Conservation (phyloP, 2,113 vertebrate species). For the Suricata suricatta region DNA sequence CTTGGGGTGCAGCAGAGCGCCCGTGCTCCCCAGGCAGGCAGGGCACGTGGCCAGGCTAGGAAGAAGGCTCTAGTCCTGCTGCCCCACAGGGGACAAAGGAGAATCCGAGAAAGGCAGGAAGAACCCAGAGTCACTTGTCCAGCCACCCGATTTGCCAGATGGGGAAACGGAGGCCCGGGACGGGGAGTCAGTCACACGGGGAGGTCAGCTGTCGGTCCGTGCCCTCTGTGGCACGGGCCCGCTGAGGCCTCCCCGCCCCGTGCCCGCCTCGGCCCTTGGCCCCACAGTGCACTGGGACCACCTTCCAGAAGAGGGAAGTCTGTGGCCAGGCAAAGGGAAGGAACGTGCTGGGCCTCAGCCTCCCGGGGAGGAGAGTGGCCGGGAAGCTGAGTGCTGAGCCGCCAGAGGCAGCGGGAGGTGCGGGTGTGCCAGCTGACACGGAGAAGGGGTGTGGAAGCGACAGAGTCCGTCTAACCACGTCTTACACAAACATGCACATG, state of each 20-base stretch:
- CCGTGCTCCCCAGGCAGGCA: not conserved
- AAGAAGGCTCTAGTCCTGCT: not conserved
- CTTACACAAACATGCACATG: not conserved
- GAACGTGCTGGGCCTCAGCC: not conserved
- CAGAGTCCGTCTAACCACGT: too few relatives aligned
- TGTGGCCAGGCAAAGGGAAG: not conserved
- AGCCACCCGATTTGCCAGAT: not conserved
- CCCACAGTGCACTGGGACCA: not conserved
- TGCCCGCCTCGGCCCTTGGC: not conserved
- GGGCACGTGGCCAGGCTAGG: too few relatives aligned
- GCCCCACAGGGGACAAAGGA: not conserved
- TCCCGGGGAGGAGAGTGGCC: not conserved
- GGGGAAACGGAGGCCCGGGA: not conserved
- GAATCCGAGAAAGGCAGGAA: not conserved
- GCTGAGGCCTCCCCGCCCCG: not conserved
- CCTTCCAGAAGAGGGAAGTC: not conserved
- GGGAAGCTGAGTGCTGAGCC: not conserved
- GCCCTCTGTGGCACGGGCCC: not conserved
- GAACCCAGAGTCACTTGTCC: not conserved
- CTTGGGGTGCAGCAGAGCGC: not conserved
- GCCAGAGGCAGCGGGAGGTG: not conserved
- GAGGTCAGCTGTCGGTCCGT: not conserved
- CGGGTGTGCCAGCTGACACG: fast-evolving
- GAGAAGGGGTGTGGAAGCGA: not conserved
- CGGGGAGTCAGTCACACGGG: too few relatives aligned